Conservation (phyloP, 2,113 vertebrate species). For the Motacilla alba region DNA sequence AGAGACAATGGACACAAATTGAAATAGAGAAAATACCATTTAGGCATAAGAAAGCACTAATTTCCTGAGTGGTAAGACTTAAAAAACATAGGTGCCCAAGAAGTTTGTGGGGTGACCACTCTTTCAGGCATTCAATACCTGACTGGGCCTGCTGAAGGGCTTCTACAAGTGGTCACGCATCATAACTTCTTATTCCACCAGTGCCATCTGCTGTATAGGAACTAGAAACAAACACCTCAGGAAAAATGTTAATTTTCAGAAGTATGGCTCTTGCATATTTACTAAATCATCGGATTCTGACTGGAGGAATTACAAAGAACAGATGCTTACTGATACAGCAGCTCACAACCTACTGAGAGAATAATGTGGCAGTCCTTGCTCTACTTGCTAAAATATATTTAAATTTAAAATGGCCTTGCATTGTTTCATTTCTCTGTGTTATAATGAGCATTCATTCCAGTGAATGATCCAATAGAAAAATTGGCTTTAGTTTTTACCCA, state of each 20-base stretch:
- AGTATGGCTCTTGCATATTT: constrained; percentile 23
- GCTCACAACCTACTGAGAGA: constrained; percentile 69
- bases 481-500: constrained; percentile 42
- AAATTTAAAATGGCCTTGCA: constrained; percentile 71
- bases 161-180: neutral
- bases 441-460: constrained; percentile 65
- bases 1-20: neutral
- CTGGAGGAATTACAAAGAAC: constrained; percentile 69
- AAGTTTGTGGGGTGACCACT: neutral
- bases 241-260: constrained; percentile 55
- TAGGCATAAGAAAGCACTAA: neutral
- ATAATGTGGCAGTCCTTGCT: constrained; percentile 66
- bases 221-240: constrained; percentile 36
- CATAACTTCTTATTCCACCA: constrained; percentile 53
- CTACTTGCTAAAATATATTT: constrained; percentile 66
- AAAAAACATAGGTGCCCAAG: neutral
- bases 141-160: neutral
- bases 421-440: constrained; percentile 54
- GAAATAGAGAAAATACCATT: neutral
- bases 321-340: constrained; percentile 68
- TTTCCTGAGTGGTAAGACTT: neutral
- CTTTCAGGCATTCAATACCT: neutral
- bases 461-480: constrained; percentile 54
- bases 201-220: constrained; percentile 52
- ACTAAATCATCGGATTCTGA: constrained; percentile 67